Base-by-base conservation (phyloP, 2,888 invertebrate genomes). In the Nezara viridula region DNA sequence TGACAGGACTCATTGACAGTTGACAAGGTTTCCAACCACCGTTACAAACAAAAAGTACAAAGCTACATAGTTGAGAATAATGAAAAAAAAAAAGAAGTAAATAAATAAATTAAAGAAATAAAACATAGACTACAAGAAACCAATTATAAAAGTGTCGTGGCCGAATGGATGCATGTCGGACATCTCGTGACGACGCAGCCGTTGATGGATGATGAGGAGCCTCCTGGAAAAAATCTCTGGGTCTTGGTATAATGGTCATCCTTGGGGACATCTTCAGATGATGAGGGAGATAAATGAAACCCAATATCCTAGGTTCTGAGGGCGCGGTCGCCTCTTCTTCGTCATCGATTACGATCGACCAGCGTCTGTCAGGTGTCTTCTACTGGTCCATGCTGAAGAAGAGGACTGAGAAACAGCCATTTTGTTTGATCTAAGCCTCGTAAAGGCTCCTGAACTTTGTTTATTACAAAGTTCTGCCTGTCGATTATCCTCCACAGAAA, bases 111-210 rank as follows among this genome's bases (percentile, higher is more conserved):
- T 73, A 73, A 73, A 73, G 66, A 73, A 73, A 73, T 73, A 73
- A 73, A 73, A 73, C 19, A 32, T 9, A 37, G 66, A 73, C 66
- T 32, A 73, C 66, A 73, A 37, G 66, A 21, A 44, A 81, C 44
- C 44, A 81, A 81, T 81, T 81, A 81, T 81, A 81, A 81, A 81
- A 81, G 81, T 81, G 81, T 81, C 81, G 81, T 81, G 81, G n/a
- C 14, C 9, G 81, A 81, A 81, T 81, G 81, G 81, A 81, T 81
- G 81, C 81, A 44, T 81, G 81, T 81, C 81, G n/a, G 81, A 81
- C 81, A 47, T 81, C 44, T 40, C 81, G 81, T 81, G 81, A 81
- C n/a, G 81, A 81, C 44, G 44, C 44, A 16, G 32, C 44, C 81
- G 40, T 81, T 81, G 81, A 81, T 81, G 81, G 81, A 81, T 81